Evolutionary conservation across 2,113 vertebrate genomes (phyloP).

Genomic region (Thryonomys swinderianus): DNA sequence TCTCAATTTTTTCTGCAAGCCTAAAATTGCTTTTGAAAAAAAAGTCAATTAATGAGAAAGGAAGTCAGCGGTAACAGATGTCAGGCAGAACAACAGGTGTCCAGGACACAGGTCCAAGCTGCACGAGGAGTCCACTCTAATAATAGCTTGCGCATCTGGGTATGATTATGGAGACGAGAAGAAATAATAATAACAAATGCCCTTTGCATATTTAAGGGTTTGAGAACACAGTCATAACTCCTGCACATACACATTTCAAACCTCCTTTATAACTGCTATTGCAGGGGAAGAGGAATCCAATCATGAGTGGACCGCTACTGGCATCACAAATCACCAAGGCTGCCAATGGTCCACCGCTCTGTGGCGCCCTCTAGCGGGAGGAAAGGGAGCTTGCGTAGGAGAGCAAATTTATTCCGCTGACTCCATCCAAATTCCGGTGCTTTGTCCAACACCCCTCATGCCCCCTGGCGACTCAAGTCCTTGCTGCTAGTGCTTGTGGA

Average conservation of each 20-base stretch:
- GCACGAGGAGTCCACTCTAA: neutral
- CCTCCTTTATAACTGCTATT: neutral
- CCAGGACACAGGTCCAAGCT: neutral
- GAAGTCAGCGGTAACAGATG: constrained; percentile 8
- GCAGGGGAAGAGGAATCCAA: neutral
- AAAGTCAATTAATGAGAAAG: neutral
- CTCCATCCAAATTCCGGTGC: neutral
- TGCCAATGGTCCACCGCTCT: neutral
- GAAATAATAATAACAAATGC: neutral
- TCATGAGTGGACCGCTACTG: accelerated
- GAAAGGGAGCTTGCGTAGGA: neutral
- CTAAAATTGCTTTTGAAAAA: neutral
- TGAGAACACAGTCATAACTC: neutral
- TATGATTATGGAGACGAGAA: neutral
- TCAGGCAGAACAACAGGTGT: constrained; percentile 7
- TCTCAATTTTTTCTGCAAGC: neutral
- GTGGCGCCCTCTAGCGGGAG: constrained; percentile 50
- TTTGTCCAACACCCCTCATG: neutral
- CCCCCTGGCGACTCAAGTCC: neutral
- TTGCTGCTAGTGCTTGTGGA: no score
- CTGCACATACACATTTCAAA: neutral
- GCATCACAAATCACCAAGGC: constrained; percentile 41
- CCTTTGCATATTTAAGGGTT: neutral
- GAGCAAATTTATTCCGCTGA: neutral
- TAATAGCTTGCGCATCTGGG: neutral